Percentiles rank a stretch among this genome's conserved stretches.
Evolutionary conservation across 2,797 vertebrate genomes (phyloP).

Genomic region (Sus cebifrons): DNA sequence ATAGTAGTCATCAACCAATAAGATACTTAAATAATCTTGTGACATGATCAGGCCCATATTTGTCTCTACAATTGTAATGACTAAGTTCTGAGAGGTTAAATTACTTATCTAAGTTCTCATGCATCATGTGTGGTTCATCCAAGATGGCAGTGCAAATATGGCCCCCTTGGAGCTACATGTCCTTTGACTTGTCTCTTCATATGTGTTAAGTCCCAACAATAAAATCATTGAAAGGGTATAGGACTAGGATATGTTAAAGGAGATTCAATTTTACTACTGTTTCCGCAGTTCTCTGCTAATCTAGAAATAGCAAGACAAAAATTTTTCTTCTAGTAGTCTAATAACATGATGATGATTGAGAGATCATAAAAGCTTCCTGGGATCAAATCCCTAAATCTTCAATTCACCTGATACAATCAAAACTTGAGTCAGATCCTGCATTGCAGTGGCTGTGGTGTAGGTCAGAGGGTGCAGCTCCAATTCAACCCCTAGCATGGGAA

Average conservation of each 20-base stretch:
- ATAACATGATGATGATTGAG: neutral
- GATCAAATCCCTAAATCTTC: neutral
- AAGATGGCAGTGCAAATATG: neutral
- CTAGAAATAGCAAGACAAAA: neutral
- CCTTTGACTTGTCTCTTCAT: neutral
- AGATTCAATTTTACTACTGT: neutral
- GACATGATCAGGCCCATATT: neutral
- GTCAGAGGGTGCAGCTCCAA: too few species aligned
- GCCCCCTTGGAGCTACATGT: neutral
- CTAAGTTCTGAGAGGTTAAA: neutral
- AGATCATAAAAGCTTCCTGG: neutral
- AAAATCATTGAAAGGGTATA: neutral
- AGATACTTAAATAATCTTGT: slow-evolving; percentile 15
- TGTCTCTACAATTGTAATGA: neutral
- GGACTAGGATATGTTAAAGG: neutral
- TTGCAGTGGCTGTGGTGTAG: too few species aligned
- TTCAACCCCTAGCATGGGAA: too few species aligned
- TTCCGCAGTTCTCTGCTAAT: neutral
- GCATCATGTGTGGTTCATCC: neutral
- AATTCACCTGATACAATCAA: neutral
- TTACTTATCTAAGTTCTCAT: neutral
- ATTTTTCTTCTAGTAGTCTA: neutral
- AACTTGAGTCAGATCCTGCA: neutral
- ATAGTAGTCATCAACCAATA: neutral
- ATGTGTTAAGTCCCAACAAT: neutral